Base-by-base conservation (phyloP, 2,113 vertebrate species). In the Microtus oregoni region DNA sequence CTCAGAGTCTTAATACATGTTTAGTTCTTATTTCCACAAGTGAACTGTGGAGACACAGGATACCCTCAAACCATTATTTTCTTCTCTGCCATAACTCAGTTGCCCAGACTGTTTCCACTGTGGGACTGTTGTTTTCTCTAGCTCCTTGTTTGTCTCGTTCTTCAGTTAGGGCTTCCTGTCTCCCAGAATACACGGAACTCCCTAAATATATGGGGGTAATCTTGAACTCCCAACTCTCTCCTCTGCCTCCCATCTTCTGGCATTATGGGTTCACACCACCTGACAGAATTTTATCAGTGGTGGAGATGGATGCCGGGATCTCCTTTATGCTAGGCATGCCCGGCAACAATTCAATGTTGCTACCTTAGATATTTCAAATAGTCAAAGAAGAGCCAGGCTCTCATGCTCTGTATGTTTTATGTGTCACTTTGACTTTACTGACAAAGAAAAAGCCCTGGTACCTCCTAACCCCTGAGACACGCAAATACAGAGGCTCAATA, bases 1-100 rank as follows among this genome's bases (percentile, higher is more conserved):
- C 32, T 92, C 58, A 94, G 50, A 58, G 10, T 4, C 19, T 7
- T 81, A 61, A 30, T 1, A 72, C 19, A 89, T 68, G 3, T 63
- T 55, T n/a, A 44, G 50, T 70, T 96, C 19, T 89, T 7, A 70
- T 68, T 85, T 63, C 20, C 12, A 32, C 1, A 85, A 72, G 30
- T 9, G 3, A 7, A 24, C 7, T 67, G 2, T 11, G 0, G 15
- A 85, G 41, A 4, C 50, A 28, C 5, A 20, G 1, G 10, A 52
- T 6, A 32, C 67, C 19, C 19, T 2, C 26, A 85, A 10, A 55
- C n/a, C 41, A 61, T 19, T 58, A 20, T 76, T 24, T 13, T 94
- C 30, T 5, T 88, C 38, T 63, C 1, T 35, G 7, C 0, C 52
- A 7, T 65, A 87, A n/a, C 58, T 81, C 44, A 35, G 24, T 4